These are phyloP conservation scores for Sparus aurata DNA, from an alignment of 2,797 vertebrate species.

Conservation along the genomic window DNA sequence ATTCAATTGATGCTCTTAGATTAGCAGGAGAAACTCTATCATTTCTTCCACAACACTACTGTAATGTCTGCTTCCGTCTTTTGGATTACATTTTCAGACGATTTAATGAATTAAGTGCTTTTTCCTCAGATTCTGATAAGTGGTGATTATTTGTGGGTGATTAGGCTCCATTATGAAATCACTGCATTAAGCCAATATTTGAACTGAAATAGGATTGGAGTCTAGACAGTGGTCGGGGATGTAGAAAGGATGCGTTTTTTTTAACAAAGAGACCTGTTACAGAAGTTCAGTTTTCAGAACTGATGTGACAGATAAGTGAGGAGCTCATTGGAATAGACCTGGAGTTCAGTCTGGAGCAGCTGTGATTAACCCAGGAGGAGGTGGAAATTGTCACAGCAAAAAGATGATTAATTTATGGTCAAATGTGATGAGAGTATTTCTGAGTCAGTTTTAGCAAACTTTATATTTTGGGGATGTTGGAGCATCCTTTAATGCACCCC, in stretches of 20 bases:
- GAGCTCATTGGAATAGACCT: background rate
- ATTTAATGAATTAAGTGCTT: conserved; percentile 4
- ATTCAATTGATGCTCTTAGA: conserved; percentile 8
- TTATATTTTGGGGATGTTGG: background rate
- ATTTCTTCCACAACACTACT: background rate
- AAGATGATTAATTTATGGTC: background rate
- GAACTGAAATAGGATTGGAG: background rate
- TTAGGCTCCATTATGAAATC: conserved; percentile 26
- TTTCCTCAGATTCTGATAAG: background rate
- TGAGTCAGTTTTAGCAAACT: background rate
- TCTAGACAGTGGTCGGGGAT: background rate
- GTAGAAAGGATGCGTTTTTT: background rate
- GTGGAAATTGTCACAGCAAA: background rate
- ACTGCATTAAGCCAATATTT: conserved; percentile 9
- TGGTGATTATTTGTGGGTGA: conserved; percentile 5
- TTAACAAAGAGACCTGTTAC: background rate
- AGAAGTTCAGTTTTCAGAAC: background rate
- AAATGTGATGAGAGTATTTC: background rate
- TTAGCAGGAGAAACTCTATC: background rate
- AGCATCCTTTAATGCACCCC: conserved; percentile 12
- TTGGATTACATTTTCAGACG: background rate
- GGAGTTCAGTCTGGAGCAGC: background rate
- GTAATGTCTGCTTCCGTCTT: background rate
- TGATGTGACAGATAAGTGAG: background rate
- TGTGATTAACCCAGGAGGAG: background rate